Conservation (phyloP, 2,888 invertebrate genomes). For the Thalpophila matura region DNA sequence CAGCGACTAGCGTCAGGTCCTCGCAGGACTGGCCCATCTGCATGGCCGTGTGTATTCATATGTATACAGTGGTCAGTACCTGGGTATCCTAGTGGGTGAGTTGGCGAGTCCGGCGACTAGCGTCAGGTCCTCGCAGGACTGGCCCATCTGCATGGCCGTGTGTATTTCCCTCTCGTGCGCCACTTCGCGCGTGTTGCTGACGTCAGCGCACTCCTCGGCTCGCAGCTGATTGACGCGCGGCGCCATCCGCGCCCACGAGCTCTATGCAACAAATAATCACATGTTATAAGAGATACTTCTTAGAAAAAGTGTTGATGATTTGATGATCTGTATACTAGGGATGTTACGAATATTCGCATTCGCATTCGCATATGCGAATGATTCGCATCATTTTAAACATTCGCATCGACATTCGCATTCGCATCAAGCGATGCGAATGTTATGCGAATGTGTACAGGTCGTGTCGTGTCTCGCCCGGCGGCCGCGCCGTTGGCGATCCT, state of each 20-base stretch:
- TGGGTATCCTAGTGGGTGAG: slow-evolving; percentile 89
- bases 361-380: no score
- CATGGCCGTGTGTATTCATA: neutral
- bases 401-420: no score
- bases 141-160: slow-evolving; percentile 98
- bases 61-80: slow-evolving; percentile 68
- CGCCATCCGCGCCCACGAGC: slow-evolving; percentile 93
- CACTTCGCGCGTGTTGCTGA: slow-evolving; percentile 95
- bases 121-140: slow-evolving; percentile 98
- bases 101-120: slow-evolving; percentile 83
- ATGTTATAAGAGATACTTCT: slow-evolving; percentile 15
- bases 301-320: slow-evolving; percentile 13
- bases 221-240: slow-evolving; percentile 97
- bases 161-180: slow-evolving; percentile 98
- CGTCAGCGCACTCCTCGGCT: slow-evolving; percentile 96
- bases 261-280: slow-evolving; percentile 68
- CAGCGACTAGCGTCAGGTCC: slow-evolving; percentile 87
- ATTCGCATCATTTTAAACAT: no score
- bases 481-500: no score
- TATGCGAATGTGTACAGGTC: no score
- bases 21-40: neutral
- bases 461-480: no score
- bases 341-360: no score
- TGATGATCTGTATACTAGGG: no score
- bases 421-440: no score